Conservation (phyloP, 2,797 vertebrate genomes). For the Tokudaia muenninki region DNA sequence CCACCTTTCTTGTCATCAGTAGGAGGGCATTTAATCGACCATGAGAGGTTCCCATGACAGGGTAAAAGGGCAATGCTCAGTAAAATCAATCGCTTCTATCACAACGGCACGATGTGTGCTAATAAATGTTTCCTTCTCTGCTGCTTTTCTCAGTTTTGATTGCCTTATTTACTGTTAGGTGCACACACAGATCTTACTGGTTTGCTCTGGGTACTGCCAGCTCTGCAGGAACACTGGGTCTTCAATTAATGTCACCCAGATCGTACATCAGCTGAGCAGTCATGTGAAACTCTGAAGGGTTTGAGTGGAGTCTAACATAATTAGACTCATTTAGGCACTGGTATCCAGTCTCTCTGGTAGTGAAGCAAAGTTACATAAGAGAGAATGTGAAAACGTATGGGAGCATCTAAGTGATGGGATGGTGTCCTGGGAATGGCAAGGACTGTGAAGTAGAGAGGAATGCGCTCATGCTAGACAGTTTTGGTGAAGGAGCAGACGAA, state of each 20-base stretch:
- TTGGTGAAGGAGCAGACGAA: background rate
- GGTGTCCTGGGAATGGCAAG: background rate
- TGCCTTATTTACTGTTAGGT: background rate
- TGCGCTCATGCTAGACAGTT: background rate
- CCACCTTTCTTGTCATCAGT: background rate
- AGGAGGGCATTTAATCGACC: background rate
- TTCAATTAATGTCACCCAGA: slow-evolving; percentile 34
- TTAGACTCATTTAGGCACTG: background rate
- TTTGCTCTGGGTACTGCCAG: background rate
- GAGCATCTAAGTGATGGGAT: too few relatives aligned
- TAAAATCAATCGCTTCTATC: background rate
- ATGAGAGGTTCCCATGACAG: background rate
- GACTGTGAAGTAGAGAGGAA: background rate
- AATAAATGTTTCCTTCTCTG: background rate
- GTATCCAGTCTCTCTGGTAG: background rate
- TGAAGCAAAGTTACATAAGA: background rate
- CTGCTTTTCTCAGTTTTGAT: background rate
- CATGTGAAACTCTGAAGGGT: background rate
- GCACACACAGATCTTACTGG: background rate
- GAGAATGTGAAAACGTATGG: accelerated
- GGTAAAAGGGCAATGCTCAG: background rate
- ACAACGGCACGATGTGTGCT: background rate
- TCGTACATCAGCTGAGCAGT: background rate
- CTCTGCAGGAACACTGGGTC: background rate
- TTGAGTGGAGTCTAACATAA: background rate